phyloP scores from a whole-genome alignment of 2,888 invertebrate species.

The Incurvaria masculella region DNA sequence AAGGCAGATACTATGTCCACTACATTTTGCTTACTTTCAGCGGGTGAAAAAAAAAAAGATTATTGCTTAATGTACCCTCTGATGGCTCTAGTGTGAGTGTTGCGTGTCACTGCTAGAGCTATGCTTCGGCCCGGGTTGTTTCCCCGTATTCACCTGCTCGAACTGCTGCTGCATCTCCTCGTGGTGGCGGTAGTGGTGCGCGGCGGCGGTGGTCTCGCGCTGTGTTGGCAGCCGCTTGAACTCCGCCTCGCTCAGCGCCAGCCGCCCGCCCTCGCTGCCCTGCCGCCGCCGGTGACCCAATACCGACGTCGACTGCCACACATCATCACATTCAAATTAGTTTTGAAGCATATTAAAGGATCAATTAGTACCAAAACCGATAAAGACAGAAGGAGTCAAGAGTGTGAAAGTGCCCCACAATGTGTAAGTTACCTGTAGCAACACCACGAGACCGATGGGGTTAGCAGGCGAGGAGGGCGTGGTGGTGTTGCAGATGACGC shows the following conservation, averaged over 20 bases:
- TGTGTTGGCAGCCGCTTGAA: slow-evolving; percentile 46
- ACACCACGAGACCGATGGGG: slow-evolving; percentile 85
- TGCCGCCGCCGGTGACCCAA: slow-evolving; percentile 68
- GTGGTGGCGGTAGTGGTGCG: slow-evolving; percentile 73
- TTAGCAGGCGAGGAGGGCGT: slow-evolving; percentile 79
- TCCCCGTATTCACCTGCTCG: slow-evolving; percentile 66
- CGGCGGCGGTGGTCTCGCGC: slow-evolving; percentile 63
- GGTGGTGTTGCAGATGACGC: slow-evolving; percentile 93
- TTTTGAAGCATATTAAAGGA: too few species aligned
- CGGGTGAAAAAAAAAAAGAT: too few species aligned
- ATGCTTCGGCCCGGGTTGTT: too few species aligned
- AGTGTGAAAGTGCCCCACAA: not conserved
- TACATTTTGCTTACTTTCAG: too few species aligned
- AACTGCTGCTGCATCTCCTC: slow-evolving; percentile 76
- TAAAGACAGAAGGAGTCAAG: not conserved
- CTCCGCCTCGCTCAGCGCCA: slow-evolving; percentile 50
- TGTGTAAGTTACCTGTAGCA: slow-evolving; percentile 62
- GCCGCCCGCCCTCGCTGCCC: slow-evolving; percentile 35
- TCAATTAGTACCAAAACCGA: too few species aligned
- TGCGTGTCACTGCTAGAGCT: too few species aligned
- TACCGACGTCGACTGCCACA: slow-evolving; percentile 77
- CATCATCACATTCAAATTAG: too few species aligned
- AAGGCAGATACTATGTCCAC: too few species aligned
- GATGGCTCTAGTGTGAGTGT: too few species aligned
- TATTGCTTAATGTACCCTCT: too few species aligned